phyloP scores from a whole-genome alignment of 2,113 vertebrate genomes.

The Engraulis encrasicolus region DNA sequence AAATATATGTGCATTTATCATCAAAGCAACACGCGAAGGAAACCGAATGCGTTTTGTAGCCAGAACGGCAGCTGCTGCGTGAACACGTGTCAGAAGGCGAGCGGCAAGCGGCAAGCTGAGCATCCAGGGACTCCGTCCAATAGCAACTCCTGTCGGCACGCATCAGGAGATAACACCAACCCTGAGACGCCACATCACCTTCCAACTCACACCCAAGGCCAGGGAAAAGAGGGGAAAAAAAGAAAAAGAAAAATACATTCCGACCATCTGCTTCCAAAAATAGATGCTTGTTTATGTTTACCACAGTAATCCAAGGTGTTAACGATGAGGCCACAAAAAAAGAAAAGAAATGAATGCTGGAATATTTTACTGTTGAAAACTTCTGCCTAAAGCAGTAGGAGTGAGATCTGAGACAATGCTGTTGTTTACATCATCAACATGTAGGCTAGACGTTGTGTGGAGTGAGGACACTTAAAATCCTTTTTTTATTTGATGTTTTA shows the following conservation, averaged over 20 bases:
- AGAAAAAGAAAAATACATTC: background rate
- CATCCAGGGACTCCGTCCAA: background rate
- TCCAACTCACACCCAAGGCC: background rate
- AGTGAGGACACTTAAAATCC: no score
- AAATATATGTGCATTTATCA: no score
- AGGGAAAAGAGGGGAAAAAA: background rate
- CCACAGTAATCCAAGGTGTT: background rate
- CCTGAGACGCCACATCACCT: conserved; percentile 2
- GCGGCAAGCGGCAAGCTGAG: background rate
- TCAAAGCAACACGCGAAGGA: background rate
- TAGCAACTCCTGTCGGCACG: background rate
- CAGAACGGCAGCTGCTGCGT: background rate
- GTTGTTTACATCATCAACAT: no score
- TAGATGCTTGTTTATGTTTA: background rate
- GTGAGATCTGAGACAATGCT: no score
- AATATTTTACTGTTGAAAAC: background rate
- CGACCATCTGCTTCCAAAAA: background rate
- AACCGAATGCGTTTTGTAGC: background rate
- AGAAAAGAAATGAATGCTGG: background rate
- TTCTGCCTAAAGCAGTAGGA: no score
- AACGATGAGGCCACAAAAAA: background rate
- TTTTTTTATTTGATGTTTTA: no score
- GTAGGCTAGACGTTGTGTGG: no score
- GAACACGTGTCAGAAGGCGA: background rate
- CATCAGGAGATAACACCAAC: background rate